Evolutionary conservation across 1,140 invertebrate species (phyloP).

Genomic region (Conus ventricosus): DNA sequence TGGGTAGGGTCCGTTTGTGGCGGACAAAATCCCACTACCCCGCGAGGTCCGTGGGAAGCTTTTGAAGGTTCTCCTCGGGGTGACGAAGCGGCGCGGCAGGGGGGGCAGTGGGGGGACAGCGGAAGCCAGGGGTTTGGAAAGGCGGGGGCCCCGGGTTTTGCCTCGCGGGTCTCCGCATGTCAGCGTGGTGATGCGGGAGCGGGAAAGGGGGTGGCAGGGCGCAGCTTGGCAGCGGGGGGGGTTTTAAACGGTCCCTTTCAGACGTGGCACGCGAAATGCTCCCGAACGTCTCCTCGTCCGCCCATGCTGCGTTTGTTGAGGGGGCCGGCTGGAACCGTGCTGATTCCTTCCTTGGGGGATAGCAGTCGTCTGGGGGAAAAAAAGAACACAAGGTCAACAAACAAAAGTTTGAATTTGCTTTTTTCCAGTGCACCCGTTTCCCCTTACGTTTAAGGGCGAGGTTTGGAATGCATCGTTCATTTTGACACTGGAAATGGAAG

Average conservation of each 20-base stretch:
- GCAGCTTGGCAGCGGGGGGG: constrained; percentile 55
- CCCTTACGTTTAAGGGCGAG: no score
- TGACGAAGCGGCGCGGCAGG: constrained; percentile 55
- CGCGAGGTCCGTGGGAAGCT: constrained; percentile 60
- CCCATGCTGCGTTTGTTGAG: constrained; percentile 54
- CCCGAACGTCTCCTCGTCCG: constrained; percentile 59
- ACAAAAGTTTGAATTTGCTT: no score
- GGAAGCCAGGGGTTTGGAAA: constrained; percentile 42
- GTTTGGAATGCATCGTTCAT: no score
- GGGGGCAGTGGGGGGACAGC: constrained; percentile 60
- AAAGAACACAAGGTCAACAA: no score
- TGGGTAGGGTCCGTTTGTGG: constrained; percentile 55
- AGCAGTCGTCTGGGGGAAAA: not conserved
- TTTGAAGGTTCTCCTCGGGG: constrained; percentile 54
- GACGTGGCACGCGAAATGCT: constrained; percentile 60
- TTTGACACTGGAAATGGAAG: no score
- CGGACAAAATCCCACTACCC: constrained; percentile 63
- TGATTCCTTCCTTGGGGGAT: constrained; percentile 30
- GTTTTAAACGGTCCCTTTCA: constrained; percentile 50
- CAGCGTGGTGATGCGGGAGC: constrained; percentile 77
- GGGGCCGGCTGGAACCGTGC: constrained; percentile 14
- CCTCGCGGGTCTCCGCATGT: constrained; percentile 48
- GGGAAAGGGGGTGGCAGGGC: constrained; percentile 68
- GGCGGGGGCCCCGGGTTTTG: constrained; percentile 47
- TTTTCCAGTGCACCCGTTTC: no score